These are phyloP conservation scores for Pantala flavescens DNA, from an alignment of 1,140 invertebrate species.

Conservation along the genomic window DNA sequence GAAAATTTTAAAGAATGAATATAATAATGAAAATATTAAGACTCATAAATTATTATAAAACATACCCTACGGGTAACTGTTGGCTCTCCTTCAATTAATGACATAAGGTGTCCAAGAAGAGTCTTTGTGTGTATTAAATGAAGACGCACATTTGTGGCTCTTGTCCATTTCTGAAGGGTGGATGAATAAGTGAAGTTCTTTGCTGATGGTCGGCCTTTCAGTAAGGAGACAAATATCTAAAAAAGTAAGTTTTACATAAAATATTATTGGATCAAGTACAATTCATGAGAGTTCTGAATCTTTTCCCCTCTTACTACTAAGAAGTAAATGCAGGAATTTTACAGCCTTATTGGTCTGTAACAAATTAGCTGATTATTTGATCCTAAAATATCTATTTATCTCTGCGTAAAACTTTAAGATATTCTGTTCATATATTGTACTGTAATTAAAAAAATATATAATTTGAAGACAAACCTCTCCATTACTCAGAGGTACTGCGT, in stretches of 20 bases:
- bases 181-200: conserved; percentile 90
- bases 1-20: neutral
- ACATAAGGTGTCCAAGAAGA: conserved; percentile 92
- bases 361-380: too few species aligned
- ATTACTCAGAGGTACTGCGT: conserved; percentile 90
- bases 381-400: too few species aligned
- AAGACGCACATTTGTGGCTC: conserved; percentile 90
- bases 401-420: too few species aligned
- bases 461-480: conserved; percentile 87
- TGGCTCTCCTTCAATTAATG: conserved; percentile 82
- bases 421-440: too few species aligned
- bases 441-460: too few species aligned
- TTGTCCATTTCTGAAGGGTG: conserved; percentile 90
- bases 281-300: neutral
- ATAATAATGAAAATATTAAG: neutral
- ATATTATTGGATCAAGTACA: neutral
- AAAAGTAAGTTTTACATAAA: conserved; percentile 22
- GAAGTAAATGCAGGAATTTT: neutral
- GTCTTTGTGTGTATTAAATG: conserved; percentile 89
- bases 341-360: neutral
- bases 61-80: conserved; percentile 90
- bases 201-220: conserved; percentile 88
- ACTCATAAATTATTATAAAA: conserved; percentile 20
- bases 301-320: neutral
- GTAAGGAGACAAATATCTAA: conserved; percentile 84